A percentile compares a stretch with the other conserved stretches of the same genome.
Conservation (phyloP, 2,797 vertebrate genomes). For the Melanotaenia maccullochi region DNA sequence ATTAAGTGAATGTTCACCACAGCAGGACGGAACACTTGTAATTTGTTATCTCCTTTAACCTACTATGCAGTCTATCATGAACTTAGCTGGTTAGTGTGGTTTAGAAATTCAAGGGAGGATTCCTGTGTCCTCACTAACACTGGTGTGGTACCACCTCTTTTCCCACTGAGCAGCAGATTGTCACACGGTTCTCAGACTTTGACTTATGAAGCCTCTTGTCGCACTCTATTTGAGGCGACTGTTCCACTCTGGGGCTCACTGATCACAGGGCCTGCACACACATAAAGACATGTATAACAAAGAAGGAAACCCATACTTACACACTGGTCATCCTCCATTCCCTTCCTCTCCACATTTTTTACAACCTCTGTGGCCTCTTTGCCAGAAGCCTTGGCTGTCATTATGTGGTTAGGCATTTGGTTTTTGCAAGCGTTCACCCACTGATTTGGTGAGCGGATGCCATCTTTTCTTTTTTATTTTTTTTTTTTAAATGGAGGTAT, state of each 20-base stretch:
- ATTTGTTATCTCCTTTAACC: slow-evolving; percentile 54
- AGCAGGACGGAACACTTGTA: slow-evolving; percentile 39
- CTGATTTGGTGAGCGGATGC: slow-evolving; percentile 75
- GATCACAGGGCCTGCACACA: slow-evolving; percentile 70
- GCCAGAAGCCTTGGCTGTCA: slow-evolving; percentile 78
- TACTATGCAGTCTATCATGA: slow-evolving; percentile 35
- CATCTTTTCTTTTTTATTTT: slow-evolving; percentile 55
- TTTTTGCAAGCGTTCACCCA: slow-evolving; percentile 71
- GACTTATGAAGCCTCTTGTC: slow-evolving; percentile 57
- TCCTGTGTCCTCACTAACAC: slow-evolving; percentile 36
- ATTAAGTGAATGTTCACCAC: slow-evolving; percentile 40
- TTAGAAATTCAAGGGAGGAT: slow-evolving; percentile 36
- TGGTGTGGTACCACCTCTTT: slow-evolving; percentile 42
- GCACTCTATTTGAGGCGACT: slow-evolving; percentile 66
- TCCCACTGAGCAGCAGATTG: slow-evolving; percentile 42
- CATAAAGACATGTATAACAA: slow-evolving; percentile 67
- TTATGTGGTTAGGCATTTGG: slow-evolving; percentile 79
- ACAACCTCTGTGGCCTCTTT: slow-evolving; percentile 69
- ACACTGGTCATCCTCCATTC: slow-evolving; percentile 62
- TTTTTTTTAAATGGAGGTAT: slow-evolving; percentile 62
- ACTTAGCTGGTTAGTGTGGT: slow-evolving; percentile 37
- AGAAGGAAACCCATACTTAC: slow-evolving; percentile 73
- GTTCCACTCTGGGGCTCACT: slow-evolving; percentile 51
- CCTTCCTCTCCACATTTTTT: slow-evolving; percentile 58
- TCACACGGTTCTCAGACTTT: slow-evolving; percentile 63